Base-by-base conservation (phyloP, 2,797 vertebrate genomes). In the Dicrostonyx torquatus region DNA sequence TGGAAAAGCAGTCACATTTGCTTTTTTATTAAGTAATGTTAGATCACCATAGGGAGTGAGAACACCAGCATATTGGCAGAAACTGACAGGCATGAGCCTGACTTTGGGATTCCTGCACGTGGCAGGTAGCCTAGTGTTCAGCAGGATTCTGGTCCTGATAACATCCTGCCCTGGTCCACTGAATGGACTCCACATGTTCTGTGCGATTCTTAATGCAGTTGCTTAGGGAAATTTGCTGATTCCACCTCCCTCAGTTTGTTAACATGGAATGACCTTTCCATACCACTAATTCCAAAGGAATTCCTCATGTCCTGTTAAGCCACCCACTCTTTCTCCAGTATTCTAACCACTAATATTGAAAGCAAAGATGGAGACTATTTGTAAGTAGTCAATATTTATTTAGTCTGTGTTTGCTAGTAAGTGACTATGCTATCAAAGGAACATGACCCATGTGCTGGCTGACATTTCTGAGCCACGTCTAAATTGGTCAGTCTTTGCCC, bases 11-110 rank as follows among this genome's bases (percentile, higher is more conserved):
- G 7, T 53, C 80, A 34, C 0, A 85, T 83, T 89, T 90, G 85
- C 82, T 89, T 97, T 60, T 12, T 83, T 31, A 64, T 95, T 66
- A 15, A 1, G 91, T 96, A 97, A 94, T 93, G 97, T 73, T 96
- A 78, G 85, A 73, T 89, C 1, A 14, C 86, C 94, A 68, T 18
- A 83, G 96, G 53, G 86, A 96, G 93, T 55, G 82, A 95, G 97
- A 62, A 88, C 68, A 92, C 95, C 37, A 95, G 53, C 45, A 82
- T 87, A 18, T 26, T 62, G 91, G 92, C 85, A 94, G 86, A 70
- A 89, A 88, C 1, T 14, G 78, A 62, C 17, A 72, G 70, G 45
- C 55, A 48, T 45, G 89, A 95, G 45, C 45, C 53, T 78, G 95
- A 95, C 62, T 55, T 58, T 31, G 55, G 31, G 13, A 77, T 93